Base-by-base conservation (phyloP, 2,888 invertebrate species). In the Synanthedon formicaeformis region DNA sequence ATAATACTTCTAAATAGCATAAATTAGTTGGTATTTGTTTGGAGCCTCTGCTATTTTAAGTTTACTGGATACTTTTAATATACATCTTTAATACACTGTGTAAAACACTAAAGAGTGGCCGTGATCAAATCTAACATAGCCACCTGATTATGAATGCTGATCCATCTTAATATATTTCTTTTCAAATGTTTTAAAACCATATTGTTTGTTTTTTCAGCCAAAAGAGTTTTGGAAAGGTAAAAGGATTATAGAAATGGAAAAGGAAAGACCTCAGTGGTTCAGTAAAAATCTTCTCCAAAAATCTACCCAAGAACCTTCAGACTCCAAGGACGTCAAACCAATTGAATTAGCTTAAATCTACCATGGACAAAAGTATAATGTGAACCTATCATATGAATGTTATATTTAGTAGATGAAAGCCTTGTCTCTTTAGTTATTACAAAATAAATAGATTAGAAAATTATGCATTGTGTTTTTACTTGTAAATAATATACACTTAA, bases 231-330 rank as follows among this genome's bases (percentile, higher is more conserved):
- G 89, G 76, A 81, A 91, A 64, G 91, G 92, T 1, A 96, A 95
- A 79, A 89, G 93, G 62, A 90, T 97, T 57, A 91, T 98, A 13
- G 96, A 97, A 86, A 91, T 96, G 89, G 89, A 93, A 50, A 96
- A 94, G 73, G 90, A 92, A 54, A 89, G 97, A 57, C 97, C 97
- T 4, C 80, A 90, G 48, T 98, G 97, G 96, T 98, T 97, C 70
- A 92, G 93, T 60, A 92, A 92, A 65, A 96, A 96, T 81, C 88
- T 97, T 51, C 78, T 96, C 16, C 92, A 96, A 69, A 92, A 92
- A 70, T 90, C 93, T 1, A 94, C 94, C 14, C 91, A 93, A 63
- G 89, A 91, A 59, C 89, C 91, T 48, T 90, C 93, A 0, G 85
- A 89, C 41, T 90, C 91, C n/a, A 92, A 90, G 59, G 92, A 94